phyloP scores from a whole-genome alignment of 1,140 invertebrate species.

The Ceratina japonica region DNA sequence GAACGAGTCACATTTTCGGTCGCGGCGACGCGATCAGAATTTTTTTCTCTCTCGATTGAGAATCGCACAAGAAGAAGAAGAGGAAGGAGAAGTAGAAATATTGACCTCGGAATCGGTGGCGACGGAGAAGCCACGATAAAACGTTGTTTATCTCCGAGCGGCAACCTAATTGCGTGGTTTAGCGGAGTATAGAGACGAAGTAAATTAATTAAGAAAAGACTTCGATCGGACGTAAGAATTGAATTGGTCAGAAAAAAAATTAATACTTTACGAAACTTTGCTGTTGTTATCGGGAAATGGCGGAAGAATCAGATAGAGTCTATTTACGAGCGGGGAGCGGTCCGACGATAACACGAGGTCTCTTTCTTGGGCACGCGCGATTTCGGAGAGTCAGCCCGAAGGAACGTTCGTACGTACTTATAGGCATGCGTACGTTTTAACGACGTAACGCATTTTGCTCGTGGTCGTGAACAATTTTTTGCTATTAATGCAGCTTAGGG shows the following conservation, averaged over 20 bases:
- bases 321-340: not conserved
- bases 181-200: no score
- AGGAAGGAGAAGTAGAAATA: not conserved
- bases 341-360: not conserved
- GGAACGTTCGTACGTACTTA: not conserved
- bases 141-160: not conserved
- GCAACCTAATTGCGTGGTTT: not conserved
- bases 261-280: not conserved
- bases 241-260: not conserved
- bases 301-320: not conserved
- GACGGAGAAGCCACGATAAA: not conserved
- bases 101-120: not conserved
- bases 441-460: not conserved
- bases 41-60: conserved; percentile 4
- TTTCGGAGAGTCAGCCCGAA: not conserved
- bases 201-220: not conserved
- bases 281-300: not conserved
- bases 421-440: not conserved
- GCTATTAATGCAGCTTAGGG: not conserved
- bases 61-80: not conserved
- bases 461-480: not conserved
- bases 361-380: not conserved
- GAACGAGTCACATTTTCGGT: not conserved
- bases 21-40: not conserved
- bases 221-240: no score